Base-by-base conservation (phyloP, 2,888 invertebrate species). In the Gryllus longicercus region DNA sequence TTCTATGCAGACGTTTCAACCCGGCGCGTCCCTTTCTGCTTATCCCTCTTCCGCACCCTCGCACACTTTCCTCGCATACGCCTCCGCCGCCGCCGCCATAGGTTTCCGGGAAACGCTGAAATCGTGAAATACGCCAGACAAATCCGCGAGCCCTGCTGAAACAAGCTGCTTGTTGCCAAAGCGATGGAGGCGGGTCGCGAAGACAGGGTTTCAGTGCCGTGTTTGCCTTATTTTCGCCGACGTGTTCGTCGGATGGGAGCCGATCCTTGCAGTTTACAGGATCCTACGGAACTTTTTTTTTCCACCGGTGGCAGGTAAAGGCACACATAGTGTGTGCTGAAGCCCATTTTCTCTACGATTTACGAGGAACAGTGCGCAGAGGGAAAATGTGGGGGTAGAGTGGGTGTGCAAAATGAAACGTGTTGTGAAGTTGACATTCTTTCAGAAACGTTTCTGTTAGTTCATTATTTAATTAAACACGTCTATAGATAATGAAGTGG, bases 221-320 rank as follows among this genome's bases (percentile, higher is more conserved):
- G 63, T 63, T 63, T 63, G 63, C 63, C n/a, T 63, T 63, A n/a
- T 63, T 63, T 63, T 63, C 63, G 63, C 63, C 63, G 16, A 63
- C 63, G 63, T 63, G 63, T 63, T 63, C 63, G 12, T 63, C 63
- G 63, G 38, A 38, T 38, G 38, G 5, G 8, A 38, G 38, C 38
- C 5, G 38, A 38, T 38, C 38, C 38, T 5, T 38, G 38, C 38
- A 38, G 38, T 38, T 38, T 38, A 38, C 38, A 38, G 38, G 8
- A 38, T 8, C 8, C 8, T 38, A 38, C 38, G 38, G 38, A 8
- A 38, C 38, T 38, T 38, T 38, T 38, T 25, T 25, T 38, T 38
- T 38, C 8, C 38, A 38, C 8, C 38, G 5, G 38, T 8, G 8
- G 38, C 38, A 38, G 38, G 38, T 38, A 5, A 38, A 38, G 4